Evolutionary conservation across 1,140 invertebrate genomes (phyloP), one percentile per base, ranked within the genome.

Genomic region (Meloidogyne exigua): DNA sequence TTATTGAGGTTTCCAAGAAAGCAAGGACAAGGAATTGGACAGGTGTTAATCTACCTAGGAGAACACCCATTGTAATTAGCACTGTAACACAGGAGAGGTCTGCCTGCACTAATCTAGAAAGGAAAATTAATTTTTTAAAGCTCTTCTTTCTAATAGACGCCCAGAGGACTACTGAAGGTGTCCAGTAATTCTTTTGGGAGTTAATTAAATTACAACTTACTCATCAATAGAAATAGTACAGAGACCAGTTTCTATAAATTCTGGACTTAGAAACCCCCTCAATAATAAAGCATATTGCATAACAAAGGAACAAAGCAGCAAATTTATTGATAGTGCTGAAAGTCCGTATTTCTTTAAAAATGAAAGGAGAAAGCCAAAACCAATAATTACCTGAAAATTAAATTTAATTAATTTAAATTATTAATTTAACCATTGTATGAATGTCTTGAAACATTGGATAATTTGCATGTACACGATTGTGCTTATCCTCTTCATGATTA

Each of bases 291-390:
- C 79, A 78, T 80, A 85, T 76, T 82, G 77, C 28, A 84, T 81
- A 12, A 81, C 79, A 71, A 89, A 87, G 0, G 88, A 86, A 12
- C 87, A 84, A 5, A 96, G 86, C 1, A 98, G 90, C 83, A 96
- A 91, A 82, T 95, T 96, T 77, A 95, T 90, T 0, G 94, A 93
- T 0, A 96, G 90, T 0, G 93, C 92, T 76, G 93, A 93, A 89
- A 93, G 95, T 28, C 94, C 92, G 87, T 97, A 97, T 81, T 68
- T 76, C 32, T 84, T 82, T 12, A 84, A 28, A 77, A 82, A 82
- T 32, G 82, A 79, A 72, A 82, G 79, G 5, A 82, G 72, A 49
- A 82, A 82, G 21, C 81, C 81, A 69, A 84, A 84, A 18, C 81
- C 81, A 49, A 82, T 81, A 26, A 82, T 72, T 12, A 73, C 72